phyloP scores from a whole-genome alignment of 2,888 invertebrate genomes.

The Cacoxenus indagator region DNA sequence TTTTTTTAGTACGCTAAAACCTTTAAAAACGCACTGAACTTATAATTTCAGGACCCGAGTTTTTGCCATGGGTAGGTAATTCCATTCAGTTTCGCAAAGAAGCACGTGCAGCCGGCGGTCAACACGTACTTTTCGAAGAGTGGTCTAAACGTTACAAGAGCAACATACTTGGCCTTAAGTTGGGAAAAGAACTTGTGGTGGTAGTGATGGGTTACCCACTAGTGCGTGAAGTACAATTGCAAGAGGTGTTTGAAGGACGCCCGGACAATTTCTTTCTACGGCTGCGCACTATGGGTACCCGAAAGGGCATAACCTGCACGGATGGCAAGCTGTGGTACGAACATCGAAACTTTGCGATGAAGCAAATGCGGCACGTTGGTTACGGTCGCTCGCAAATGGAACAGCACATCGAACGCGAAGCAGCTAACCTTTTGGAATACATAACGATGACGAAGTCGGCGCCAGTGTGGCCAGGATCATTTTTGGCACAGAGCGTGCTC shows the following conservation, averaged over 20 bases:
- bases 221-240: constrained; percentile 73
- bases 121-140: constrained; percentile 72
- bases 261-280: constrained; percentile 78
- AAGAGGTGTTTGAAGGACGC: constrained; percentile 76
- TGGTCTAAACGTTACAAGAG: constrained; percentile 72
- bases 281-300: constrained; percentile 76
- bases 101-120: constrained; percentile 70
- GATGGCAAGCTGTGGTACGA: constrained; percentile 75
- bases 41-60: constrained; percentile 59
- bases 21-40: too few relatives aligned
- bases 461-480: constrained; percentile 64
- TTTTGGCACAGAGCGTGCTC: constrained; percentile 74
- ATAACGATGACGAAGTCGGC: constrained; percentile 47
- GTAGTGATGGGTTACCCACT: constrained; percentile 73
- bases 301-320: constrained; percentile 73
- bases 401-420: constrained; percentile 73
- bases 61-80: constrained; percentile 68
- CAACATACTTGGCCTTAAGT: constrained; percentile 74
- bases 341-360: constrained; percentile 73
- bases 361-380: constrained; percentile 73
- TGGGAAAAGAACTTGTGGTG: constrained; percentile 73
- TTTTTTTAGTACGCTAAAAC: too few relatives aligned
- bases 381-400: constrained; percentile 74
- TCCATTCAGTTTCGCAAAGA: constrained; percentile 63
- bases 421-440: constrained; percentile 69